A percentile compares a stretch with the other conserved stretches of the same genome.
These are phyloP conservation scores for Myiagra hebetior DNA, from an alignment of 2,113 vertebrate species.

Conservation along the genomic window DNA sequence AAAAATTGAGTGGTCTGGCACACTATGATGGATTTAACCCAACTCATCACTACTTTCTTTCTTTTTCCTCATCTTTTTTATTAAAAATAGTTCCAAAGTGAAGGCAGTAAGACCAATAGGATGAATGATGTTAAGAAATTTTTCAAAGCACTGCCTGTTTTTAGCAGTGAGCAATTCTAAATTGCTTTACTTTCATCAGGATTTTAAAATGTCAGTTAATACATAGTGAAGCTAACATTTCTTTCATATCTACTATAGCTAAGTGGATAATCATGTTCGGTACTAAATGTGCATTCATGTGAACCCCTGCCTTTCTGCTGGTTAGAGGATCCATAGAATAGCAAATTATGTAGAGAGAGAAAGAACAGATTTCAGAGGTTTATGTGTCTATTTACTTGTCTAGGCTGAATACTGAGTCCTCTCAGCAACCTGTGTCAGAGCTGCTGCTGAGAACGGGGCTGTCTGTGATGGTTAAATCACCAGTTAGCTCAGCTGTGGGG, in stretches of 20 bases:
- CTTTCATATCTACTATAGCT: not conserved
- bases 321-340: not conserved
- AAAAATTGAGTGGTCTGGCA: not conserved
- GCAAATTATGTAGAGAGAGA: not conserved
- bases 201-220: not conserved
- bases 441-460: not conserved
- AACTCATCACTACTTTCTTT: not conserved
- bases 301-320: not conserved
- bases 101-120: not conserved
- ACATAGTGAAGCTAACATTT: not conserved
- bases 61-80: not conserved
- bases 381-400: not conserved
- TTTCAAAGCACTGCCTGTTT: not conserved
- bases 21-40: not conserved
- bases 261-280: not conserved
- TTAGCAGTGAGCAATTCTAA: not conserved
- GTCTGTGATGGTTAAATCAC: not conserved
- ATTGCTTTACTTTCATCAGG: not conserved
- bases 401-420: not conserved
- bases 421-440: not conserved
- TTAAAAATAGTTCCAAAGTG: not conserved
- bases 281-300: not conserved
- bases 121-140: not conserved
- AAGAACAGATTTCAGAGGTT: not conserved
- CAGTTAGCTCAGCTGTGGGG: not conserved